phyloP scores from a whole-genome alignment of 2,113 vertebrate genomes.

The Apeltes quadracus region DNA sequence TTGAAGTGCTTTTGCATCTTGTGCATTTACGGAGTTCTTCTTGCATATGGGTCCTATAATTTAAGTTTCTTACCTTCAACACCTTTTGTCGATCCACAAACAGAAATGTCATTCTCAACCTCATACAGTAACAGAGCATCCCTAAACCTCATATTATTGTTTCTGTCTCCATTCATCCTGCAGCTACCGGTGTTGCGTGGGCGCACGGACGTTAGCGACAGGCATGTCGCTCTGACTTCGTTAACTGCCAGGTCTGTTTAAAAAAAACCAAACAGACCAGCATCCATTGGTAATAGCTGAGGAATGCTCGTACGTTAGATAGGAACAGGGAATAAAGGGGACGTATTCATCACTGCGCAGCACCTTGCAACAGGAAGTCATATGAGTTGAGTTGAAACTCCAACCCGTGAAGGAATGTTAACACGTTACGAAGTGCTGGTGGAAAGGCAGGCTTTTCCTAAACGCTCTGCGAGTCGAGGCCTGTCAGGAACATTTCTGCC shows the following conservation, averaged over 20 bases:
- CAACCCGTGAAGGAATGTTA: constrained; percentile 58
- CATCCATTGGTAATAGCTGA: constrained; percentile 52
- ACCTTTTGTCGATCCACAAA: not conserved
- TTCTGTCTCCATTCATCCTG: not conserved
- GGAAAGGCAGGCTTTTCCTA: constrained; percentile 75
- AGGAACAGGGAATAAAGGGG: constrained; percentile 43
- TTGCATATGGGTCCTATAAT: constrained; percentile 2
- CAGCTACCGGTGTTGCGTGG: constrained; percentile 37
- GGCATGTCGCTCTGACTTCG: constrained; percentile 40
- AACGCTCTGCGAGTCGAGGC: constrained; percentile 70
- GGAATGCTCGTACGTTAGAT: constrained; percentile 73
- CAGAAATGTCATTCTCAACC: not conserved
- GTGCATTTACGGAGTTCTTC: constrained; percentile 16
- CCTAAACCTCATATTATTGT: not conserved
- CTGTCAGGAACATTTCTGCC: constrained; percentile 46
- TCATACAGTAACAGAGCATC: not conserved
- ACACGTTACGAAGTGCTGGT: constrained; percentile 63
- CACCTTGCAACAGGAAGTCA: constrained; percentile 56
- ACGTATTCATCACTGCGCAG: constrained; percentile 36
- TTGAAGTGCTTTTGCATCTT: not conserved
- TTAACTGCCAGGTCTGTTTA: constrained; percentile 68
- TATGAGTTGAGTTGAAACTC: constrained; percentile 46
- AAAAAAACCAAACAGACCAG: constrained; percentile 71
- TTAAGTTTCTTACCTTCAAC: constrained; percentile 21
- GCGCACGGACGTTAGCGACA: constrained; percentile 60